Conservation (phyloP, 30 jellyfish, hydroid and myxozoan species). For the Chrysaora quinquecirrha region DNA sequence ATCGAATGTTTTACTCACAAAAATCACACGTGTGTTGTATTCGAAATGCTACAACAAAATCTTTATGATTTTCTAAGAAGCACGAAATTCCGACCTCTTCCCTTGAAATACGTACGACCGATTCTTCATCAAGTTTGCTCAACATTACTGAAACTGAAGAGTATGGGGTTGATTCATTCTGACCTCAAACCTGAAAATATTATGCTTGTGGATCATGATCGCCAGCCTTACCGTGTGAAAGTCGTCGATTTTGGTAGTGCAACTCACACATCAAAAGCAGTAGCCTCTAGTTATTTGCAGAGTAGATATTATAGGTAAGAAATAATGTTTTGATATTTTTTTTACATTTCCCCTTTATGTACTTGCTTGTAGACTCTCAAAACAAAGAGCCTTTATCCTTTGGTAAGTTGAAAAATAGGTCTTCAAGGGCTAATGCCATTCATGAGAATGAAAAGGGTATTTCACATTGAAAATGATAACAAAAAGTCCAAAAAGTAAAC, state of each 20-base stretch:
- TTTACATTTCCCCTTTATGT: no score
- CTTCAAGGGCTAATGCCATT: no score
- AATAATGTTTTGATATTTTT: neutral
- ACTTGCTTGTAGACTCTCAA: no score
- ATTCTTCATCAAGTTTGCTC: constrained; percentile 94
- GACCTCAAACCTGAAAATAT: constrained; percentile 97
- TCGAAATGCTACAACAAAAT: constrained; percentile 98
- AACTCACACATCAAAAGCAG: constrained; percentile 96
- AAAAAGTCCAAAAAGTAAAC: no score
- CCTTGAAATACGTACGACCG: constrained; percentile 95
- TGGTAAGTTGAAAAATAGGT: no score
- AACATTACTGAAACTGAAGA: constrained; percentile 83
- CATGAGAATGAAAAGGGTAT: no score
- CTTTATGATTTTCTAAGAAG: constrained; percentile 95
- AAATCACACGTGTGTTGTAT: constrained; percentile 98
- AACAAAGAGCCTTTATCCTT: no score
- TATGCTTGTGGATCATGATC: constrained; percentile 97
- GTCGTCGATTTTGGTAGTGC: constrained; percentile 99
- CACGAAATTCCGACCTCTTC: constrained; percentile 93
- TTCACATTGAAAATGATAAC: no score
- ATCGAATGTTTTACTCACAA: constrained; percentile 95
- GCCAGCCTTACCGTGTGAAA: constrained; percentile 99
- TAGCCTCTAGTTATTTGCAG: constrained; percentile 95
- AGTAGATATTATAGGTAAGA: constrained; percentile 96
- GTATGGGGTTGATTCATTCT: constrained; percentile 95